Conservation (phyloP, 2,797 vertebrate genomes). For the Monodelphis domestica region DNA sequence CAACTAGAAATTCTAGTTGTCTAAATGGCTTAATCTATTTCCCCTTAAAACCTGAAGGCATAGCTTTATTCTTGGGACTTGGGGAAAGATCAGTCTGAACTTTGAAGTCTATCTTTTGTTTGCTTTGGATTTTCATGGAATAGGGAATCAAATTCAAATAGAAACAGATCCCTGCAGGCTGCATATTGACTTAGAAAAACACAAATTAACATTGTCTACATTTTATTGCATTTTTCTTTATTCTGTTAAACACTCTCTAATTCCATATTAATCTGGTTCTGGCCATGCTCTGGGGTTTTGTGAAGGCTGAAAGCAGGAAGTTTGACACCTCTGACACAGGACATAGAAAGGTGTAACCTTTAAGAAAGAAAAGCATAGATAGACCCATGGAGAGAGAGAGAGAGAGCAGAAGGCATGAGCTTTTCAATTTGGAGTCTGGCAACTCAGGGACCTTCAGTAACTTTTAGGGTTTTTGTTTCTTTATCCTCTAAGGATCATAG, state of each 20-base stretch:
- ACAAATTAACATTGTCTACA: background rate
- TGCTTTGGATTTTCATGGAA: constrained; percentile 47
- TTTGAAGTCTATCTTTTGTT: constrained; percentile 56
- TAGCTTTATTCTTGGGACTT: constrained; percentile 27
- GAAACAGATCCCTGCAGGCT: background rate
- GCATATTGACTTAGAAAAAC: background rate
- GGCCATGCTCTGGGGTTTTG: background rate
- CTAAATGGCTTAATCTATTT: constrained; percentile 42
- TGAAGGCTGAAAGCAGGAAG: background rate
- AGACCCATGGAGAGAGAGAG: constrained; percentile 32
- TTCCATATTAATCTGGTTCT: background rate
- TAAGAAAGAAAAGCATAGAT: constrained; percentile 25
- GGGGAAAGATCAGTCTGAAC: constrained; percentile 59
- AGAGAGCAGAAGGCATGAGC: background rate
- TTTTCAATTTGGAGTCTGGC: background rate
- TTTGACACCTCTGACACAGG: background rate
- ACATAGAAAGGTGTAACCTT: constrained; percentile 10
- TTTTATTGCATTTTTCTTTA: background rate
- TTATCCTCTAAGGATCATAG: background rate
- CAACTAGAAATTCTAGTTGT: constrained; percentile 23
- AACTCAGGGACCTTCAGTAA: background rate
- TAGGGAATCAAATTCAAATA: background rate
- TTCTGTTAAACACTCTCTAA: background rate
- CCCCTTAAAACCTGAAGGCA: constrained; percentile 37
- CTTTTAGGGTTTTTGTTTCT: constrained; percentile 20